These are phyloP conservation scores for Crossocerus cetratus DNA, from an alignment of 2,888 invertebrate genomes.

Conservation along the genomic window DNA sequence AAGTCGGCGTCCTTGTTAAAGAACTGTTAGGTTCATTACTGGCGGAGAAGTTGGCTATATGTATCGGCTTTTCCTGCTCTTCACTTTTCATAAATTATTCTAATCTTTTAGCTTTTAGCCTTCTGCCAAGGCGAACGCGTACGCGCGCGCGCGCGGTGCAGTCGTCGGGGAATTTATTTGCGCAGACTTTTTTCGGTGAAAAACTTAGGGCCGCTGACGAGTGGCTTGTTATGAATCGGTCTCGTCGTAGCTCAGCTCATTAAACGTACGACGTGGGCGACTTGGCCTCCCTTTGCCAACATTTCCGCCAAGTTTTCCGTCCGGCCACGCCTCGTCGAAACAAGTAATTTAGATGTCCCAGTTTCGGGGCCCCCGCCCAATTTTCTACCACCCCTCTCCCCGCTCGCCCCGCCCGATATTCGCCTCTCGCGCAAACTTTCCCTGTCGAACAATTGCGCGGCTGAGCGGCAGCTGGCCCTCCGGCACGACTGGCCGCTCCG, in stretches of 20 bases:
- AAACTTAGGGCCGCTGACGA: neutral
- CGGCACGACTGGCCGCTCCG: no score
- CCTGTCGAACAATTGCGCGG: neutral
- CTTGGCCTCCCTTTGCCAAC: neutral
- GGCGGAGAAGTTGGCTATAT: conserved; percentile 9
- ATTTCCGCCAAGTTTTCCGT: neutral
- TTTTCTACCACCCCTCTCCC: neutral
- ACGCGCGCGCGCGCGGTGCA: neutral
- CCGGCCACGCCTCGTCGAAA: neutral
- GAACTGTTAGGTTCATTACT: conserved; percentile 45
- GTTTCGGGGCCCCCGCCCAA: neutral
- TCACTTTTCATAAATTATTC: neutral
- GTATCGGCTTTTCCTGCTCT: neutral
- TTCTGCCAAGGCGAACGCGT: neutral
- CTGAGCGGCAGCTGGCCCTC: no score
- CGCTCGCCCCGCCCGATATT: neutral
- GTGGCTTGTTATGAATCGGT: neutral
- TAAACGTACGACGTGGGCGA: neutral
- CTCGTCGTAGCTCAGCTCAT: neutral
- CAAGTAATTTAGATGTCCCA: neutral
- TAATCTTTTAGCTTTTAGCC: neutral
- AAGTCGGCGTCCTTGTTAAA: conserved; percentile 10
- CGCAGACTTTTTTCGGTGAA: no score
- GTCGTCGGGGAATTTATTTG: no score
- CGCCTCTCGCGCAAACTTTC: neutral